Percentiles rank a stretch among this genome's conserved stretches.
phyloP scores from a whole-genome alignment of 2,797 vertebrate species.

The Macroramphosus scolopax region DNA sequence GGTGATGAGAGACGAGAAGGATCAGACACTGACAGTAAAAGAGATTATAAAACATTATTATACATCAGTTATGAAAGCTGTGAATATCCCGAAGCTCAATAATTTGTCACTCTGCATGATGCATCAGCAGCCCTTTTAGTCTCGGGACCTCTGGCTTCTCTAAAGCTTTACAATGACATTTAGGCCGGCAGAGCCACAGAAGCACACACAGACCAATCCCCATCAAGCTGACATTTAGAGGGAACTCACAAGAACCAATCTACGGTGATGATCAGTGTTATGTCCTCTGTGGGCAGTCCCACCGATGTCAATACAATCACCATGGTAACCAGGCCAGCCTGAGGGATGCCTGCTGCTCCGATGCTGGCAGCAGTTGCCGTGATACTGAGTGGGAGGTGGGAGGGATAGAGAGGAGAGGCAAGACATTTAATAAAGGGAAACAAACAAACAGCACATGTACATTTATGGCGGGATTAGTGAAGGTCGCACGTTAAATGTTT shows the following conservation, averaged over 20 bases:
- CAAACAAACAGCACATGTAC: conserved; percentile 52
- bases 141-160: conserved; percentile 59
- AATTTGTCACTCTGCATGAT: conserved; percentile 68
- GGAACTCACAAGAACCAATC: conserved; percentile 98
- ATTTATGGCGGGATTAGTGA: conserved; percentile 32
- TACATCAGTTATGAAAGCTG: too few species aligned
- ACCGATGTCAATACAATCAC: conserved; percentile 97
- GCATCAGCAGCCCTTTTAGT: conserved; percentile 76
- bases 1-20: conserved; percentile 20
- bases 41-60: too few species aligned
- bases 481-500: too few species aligned
- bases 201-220: conserved; percentile 59
- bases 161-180: conserved; percentile 76
- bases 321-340: conserved; percentile 98
- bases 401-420: conserved; percentile 51
- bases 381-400: conserved; percentile 82
- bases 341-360: conserved; percentile 95
- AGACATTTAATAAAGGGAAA: conserved; percentile 64
- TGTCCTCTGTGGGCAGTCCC: conserved; percentile 96
- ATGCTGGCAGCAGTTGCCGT: conserved; percentile 97
- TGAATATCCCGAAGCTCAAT: too few species aligned
- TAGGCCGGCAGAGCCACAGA: conserved; percentile 47
- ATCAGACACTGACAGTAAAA: background rate
- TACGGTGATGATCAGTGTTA: conserved; percentile 95
- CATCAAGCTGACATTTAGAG: conserved; percentile 74